Evolutionary conservation across 2,888 invertebrate species (phyloP).

Genomic region (Phyllotreta striolata): DNA sequence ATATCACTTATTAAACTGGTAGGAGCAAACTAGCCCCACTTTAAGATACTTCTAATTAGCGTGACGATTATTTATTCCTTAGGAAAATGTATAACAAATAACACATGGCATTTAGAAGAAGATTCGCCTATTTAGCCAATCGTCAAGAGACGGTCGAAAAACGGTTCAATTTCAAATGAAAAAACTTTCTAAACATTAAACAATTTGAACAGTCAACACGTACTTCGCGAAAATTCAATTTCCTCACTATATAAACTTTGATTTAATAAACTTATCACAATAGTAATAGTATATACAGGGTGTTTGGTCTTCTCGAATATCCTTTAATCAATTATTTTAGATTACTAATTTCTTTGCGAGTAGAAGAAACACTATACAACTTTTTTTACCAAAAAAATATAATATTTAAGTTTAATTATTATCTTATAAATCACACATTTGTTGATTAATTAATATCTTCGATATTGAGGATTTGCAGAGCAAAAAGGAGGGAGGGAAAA

Average conservation of each 20-base stretch:
- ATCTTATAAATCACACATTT: conserved; percentile 51
- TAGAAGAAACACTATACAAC: conserved; percentile 35
- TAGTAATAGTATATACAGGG: conserved; percentile 60
- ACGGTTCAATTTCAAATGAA: conserved; percentile 44
- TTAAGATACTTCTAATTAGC: no score
- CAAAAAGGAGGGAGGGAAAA: conserved; percentile 31
- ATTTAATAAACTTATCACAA: conserved; percentile 61
- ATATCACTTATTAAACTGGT: no score
- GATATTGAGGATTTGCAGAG: conserved; percentile 29
- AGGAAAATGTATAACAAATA: no score
- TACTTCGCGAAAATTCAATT: conserved; percentile 47
- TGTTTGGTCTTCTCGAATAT: conserved; percentile 34
- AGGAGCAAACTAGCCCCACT: no score
- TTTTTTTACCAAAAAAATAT: conserved; percentile 28
- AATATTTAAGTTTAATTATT: conserved; percentile 41
- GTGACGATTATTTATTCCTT: no score
- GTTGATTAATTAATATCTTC: conserved; percentile 34
- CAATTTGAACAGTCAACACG: conserved; percentile 46
- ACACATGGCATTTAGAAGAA: no score
- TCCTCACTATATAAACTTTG: conserved; percentile 52
- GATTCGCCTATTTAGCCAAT: no score
- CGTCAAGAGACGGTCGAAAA: conserved; percentile 21
- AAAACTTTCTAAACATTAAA: conserved; percentile 44
- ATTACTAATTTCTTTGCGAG: conserved; percentile 33
- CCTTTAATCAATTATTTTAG: conserved; percentile 19